Evolutionary conservation across 2,888 invertebrate genomes (phyloP).

Genomic region (Thecocarcelia acutangulata): DNA sequence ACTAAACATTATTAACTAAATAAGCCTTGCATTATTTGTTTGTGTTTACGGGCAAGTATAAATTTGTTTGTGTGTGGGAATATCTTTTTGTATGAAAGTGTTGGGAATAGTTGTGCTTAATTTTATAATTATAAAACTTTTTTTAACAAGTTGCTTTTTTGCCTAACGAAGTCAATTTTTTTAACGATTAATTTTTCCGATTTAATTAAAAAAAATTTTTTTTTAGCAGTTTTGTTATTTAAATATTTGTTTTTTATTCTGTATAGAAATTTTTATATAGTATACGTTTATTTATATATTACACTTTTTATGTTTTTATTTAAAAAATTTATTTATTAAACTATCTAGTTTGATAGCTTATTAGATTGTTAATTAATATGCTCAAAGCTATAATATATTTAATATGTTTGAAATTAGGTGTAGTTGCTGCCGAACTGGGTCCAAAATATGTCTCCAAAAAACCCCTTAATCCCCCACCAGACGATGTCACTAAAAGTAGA

Average conservation of each 20-base stretch:
- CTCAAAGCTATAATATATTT: background rate
- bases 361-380: conserved; percentile 12
- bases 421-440: conserved; percentile 70
- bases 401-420: conserved; percentile 7
- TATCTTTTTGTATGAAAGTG: conserved; percentile 58
- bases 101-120: conserved; percentile 4
- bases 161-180: conserved; percentile 17
- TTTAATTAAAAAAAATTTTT: conserved; percentile 29
- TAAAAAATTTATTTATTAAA: conserved; percentile 52
- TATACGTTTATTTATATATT: background rate
- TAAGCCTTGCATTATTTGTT: conserved; percentile 63
- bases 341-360: conserved; percentile 49
- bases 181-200: background rate
- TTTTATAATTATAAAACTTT: conserved; percentile 34
- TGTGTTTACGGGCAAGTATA: background rate
- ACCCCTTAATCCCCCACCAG: conserved; percentile 76
- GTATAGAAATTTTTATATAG: conserved; percentile 5
- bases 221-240: conserved; percentile 3
- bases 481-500: conserved; percentile 78
- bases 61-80: conserved; percentile 15
- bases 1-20: conserved; percentile 60
- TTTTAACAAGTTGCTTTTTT: conserved; percentile 39
- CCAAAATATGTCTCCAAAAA: conserved; percentile 79
- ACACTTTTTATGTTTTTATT: conserved; percentile 24
- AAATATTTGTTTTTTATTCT: conserved; percentile 6